phyloP scores from a whole-genome alignment of 2,113 vertebrate genomes.

The Poeciliopsis occidentalis region DNA sequence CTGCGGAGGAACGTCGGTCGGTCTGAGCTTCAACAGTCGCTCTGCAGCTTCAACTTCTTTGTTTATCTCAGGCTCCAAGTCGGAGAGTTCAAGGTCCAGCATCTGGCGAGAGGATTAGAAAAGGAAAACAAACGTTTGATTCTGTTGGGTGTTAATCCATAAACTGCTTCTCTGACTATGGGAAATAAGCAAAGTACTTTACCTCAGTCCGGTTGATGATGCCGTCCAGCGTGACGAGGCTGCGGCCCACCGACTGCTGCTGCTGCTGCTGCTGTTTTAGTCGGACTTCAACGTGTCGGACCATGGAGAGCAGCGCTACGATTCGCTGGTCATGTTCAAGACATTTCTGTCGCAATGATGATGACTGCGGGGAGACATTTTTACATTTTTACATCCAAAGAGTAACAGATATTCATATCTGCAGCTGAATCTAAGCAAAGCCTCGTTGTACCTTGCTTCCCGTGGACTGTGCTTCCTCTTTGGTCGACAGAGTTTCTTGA shows the following conservation, averaged over 20 bases:
- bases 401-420: background rate
- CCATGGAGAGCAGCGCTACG: constrained; percentile 87
- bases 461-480: constrained; percentile 16
- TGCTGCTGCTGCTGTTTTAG: constrained; percentile 84
- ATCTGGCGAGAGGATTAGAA: constrained; percentile 70
- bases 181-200: background rate
- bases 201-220: constrained; percentile 88
- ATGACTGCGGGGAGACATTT: constrained; percentile 71
- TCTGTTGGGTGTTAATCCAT: constrained; percentile 19
- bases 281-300: constrained; percentile 89
- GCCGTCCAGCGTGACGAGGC: constrained; percentile 78
- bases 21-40: constrained; percentile 77
- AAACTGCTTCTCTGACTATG: constrained; percentile 4
- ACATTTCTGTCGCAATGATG: constrained; percentile 85
- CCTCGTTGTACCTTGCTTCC: constrained; percentile 61
- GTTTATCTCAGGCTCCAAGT: constrained; percentile 83
- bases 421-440: background rate
- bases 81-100: constrained; percentile 86
- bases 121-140: constrained; percentile 18
- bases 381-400: background rate
- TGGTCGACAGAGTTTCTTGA: background rate
- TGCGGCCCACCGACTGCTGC: constrained; percentile 79
- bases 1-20: constrained; percentile 87
- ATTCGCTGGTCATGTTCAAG: constrained; percentile 90
- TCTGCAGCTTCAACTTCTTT: constrained; percentile 83